Conservation (phyloP, 2,888 invertebrate genomes). For the Rhorus exstirpatorius region DNA sequence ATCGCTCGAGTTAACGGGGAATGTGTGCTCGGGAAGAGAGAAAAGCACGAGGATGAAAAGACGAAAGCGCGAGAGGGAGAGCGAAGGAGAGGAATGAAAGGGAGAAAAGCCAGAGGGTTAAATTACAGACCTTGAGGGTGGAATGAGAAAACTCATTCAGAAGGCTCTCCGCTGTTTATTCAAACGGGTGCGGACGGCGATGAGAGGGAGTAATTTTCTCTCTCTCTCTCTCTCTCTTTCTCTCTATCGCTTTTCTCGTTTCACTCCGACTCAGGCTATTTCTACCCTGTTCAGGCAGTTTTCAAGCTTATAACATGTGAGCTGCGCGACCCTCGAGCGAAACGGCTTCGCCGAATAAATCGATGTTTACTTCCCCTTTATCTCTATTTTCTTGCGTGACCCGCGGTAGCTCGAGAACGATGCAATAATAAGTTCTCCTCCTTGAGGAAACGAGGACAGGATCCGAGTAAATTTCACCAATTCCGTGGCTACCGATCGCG, state of each 20-base stretch:
- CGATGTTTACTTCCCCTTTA: conserved; percentile 8
- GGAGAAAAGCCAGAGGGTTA: conserved; percentile 53
- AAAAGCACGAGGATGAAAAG: conserved; percentile 55
- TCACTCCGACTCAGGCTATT: not conserved
- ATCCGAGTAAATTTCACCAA: too few species aligned
- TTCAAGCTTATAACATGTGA: conserved; percentile 9
- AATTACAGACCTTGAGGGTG: conserved; percentile 51
- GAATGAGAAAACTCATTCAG: conserved; percentile 74
- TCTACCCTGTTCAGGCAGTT: conserved; percentile 22
- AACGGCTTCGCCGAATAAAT: conserved; percentile 16
- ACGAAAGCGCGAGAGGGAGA: conserved; percentile 43
- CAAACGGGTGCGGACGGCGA: conserved; percentile 70
- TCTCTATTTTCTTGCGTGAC: conserved; percentile 17
- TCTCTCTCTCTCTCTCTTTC: conserved; percentile 7
- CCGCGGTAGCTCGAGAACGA: not conserved
- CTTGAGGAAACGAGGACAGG: not conserved
- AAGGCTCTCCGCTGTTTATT: conserved; percentile 75
- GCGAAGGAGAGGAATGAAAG: conserved; percentile 24
- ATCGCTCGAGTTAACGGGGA: conserved; percentile 53
- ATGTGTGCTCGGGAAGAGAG: conserved; percentile 53
- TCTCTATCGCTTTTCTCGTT: conserved; percentile 20
- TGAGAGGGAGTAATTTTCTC: too few species aligned
- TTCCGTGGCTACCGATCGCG: too few species aligned
- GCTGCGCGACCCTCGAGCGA: conserved; percentile 14
- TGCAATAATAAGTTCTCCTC: not conserved